Evolutionary conservation across 2,797 vertebrate genomes (phyloP).

Genomic region (Poeciliopsis gracilis): DNA sequence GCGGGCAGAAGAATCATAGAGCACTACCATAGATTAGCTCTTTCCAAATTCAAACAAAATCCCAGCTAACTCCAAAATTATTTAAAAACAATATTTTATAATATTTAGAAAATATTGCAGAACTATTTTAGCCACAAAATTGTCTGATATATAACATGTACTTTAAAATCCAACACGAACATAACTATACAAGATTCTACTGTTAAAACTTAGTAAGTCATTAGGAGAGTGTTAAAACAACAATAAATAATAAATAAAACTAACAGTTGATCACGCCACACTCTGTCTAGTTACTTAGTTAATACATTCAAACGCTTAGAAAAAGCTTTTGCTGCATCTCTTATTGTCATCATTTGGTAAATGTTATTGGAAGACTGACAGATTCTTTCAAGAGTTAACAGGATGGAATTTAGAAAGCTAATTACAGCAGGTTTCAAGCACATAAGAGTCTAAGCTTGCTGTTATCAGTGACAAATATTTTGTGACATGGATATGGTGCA

Average conservation of each 20-base stretch:
- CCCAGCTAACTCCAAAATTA: slow-evolving; percentile 32
- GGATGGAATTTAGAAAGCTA: slow-evolving; percentile 4
- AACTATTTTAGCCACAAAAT: slow-evolving; percentile 26
- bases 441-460: not conserved
- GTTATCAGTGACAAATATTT: not conserved
- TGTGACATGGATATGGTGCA: not conserved
- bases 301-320: slow-evolving; percentile 56
- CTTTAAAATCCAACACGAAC: slow-evolving; percentile 42
- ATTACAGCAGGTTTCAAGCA: slow-evolving; percentile 16
- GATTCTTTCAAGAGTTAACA: slow-evolving; percentile 22
- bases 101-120: slow-evolving; percentile 35
- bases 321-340: slow-evolving; percentile 23
- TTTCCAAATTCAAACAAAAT: slow-evolving; percentile 44
- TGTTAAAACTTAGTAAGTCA: slow-evolving; percentile 36
- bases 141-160: slow-evolving; percentile 42
- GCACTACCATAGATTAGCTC: slow-evolving; percentile 33
- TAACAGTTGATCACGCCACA: slow-evolving; percentile 16
- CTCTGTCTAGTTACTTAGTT: slow-evolving; percentile 25
- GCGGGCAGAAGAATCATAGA: slow-evolving; percentile 39
- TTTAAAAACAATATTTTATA: slow-evolving; percentile 39
- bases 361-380: slow-evolving; percentile 62
- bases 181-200: slow-evolving; percentile 62
- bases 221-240: slow-evolving; percentile 32
- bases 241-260: slow-evolving; percentile 34
- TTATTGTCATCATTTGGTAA: slow-evolving; percentile 38